Percentiles rank a stretch among this genome's conserved stretches.
Conservation (phyloP, 2,113 vertebrate genomes). For the Eptatretus burgeri region DNA sequence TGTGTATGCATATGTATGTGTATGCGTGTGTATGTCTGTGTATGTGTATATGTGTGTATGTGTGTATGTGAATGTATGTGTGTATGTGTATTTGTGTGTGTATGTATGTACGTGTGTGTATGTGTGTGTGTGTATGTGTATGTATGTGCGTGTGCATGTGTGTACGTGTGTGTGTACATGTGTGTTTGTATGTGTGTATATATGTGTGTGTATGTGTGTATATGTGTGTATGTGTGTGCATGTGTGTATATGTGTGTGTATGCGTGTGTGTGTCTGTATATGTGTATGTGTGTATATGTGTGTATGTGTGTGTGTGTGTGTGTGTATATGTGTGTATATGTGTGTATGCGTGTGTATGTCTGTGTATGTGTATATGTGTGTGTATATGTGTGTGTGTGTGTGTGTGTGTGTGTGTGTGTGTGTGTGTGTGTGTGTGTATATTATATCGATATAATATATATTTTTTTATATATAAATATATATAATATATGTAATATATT, state of each 20-base stretch:
- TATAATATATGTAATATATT: too few species aligned
- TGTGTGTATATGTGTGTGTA: slow-evolving; percentile 6
- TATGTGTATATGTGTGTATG: neutral
- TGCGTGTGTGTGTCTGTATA: slow-evolving; percentile 9
- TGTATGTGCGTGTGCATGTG: neutral
- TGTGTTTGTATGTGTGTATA: neutral
- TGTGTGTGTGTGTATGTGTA: slow-evolving; percentile 2
- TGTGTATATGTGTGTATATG: neutral
- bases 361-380: neutral
- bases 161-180: neutral
- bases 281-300: neutral
- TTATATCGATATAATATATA: too few species aligned
- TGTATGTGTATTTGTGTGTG: slow-evolving; percentile 1
- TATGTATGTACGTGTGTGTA: slow-evolving; percentile 3
- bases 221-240: slow-evolving; percentile 4
- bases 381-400: neutral
- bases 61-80: neutral
- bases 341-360: neutral
- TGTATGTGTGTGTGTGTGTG: neutral
- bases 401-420: neutral
- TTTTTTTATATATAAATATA: too few species aligned
- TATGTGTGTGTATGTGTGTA: neutral
- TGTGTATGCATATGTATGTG: neutral
- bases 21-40: neutral
- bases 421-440: neutral